Conservation (phyloP, 2,888 invertebrate species). For the Drosophila maculinotata region DNA sequence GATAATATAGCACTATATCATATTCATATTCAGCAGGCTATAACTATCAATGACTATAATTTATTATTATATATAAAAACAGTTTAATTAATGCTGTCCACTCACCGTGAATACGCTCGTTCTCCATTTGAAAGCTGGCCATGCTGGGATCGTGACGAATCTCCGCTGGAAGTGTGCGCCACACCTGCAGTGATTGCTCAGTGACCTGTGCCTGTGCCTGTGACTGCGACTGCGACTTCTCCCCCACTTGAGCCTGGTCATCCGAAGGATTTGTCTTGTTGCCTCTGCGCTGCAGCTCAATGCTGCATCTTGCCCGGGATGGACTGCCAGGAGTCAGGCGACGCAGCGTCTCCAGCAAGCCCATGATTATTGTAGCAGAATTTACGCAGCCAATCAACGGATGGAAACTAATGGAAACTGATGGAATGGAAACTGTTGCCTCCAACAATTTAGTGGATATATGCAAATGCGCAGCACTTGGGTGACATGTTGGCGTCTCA, state of each 20-base stretch:
- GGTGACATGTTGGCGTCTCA: slow-evolving; percentile 57
- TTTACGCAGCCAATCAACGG: background rate
- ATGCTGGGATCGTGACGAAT: slow-evolving; percentile 89
- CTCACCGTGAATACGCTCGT: slow-evolving; percentile 84
- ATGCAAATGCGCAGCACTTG: slow-evolving; percentile 5
- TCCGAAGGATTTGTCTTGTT: slow-evolving; percentile 46
- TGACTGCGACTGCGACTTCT: too few relatives aligned
- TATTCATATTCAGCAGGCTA: too few relatives aligned
- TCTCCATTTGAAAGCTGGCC: slow-evolving; percentile 86
- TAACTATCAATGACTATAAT: too few relatives aligned
- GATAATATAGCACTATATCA: too few relatives aligned
- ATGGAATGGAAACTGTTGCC: background rate
- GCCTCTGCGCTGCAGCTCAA: slow-evolving; percentile 73
- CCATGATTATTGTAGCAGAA: slow-evolving; percentile 70
- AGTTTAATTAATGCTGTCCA: too few relatives aligned
- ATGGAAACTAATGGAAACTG: too few relatives aligned
- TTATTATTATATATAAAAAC: too few relatives aligned
- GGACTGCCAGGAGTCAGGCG: slow-evolving; percentile 60
- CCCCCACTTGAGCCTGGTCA: slow-evolving; percentile 31
- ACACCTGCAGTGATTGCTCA: slow-evolving; percentile 88
- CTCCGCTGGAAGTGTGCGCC: slow-evolving; percentile 88
- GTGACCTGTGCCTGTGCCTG: slow-evolving; percentile 86
- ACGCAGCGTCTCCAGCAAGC: slow-evolving; percentile 71
- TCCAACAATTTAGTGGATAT: background rate
- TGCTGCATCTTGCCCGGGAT: slow-evolving; percentile 58